Evolutionary conservation across 2,797 vertebrate species (phyloP).

Genomic region (Oryzias sinensis): DNA sequence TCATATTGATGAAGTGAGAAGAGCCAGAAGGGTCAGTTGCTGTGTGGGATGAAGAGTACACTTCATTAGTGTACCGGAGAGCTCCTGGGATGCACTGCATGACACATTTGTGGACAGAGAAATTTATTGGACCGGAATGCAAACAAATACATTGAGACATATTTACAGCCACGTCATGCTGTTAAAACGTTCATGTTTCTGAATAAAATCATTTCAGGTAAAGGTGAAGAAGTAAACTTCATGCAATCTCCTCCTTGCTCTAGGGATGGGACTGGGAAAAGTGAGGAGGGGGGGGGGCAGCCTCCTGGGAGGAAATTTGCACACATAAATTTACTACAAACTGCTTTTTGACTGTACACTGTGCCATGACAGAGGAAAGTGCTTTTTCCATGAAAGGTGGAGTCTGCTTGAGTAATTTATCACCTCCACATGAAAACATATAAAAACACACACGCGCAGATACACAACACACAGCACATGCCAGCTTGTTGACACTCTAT

Average conservation of each 20-base stretch:
- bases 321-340: too few relatives aligned
- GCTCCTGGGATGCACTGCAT: conserved; percentile 42
- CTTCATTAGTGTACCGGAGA: conserved; percentile 49
- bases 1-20: conserved; percentile 53
- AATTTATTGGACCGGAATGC: conserved; percentile 21
- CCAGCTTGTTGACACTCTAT: not conserved
- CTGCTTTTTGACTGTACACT: too few relatives aligned
- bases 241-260: too few relatives aligned
- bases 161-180: conserved; percentile 21
- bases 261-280: too few relatives aligned
- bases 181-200: conserved; percentile 12
- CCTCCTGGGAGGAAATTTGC: too few relatives aligned
- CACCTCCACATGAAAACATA: not conserved
- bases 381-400: too few relatives aligned
- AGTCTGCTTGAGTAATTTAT: too few relatives aligned
- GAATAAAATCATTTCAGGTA: conserved; percentile 17
- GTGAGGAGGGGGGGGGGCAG: not conserved
- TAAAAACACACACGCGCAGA: not conserved
- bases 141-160: conserved; percentile 32
- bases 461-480: not conserved
- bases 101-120: conserved; percentile 26
- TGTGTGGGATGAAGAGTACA: conserved; percentile 47
- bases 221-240: conserved; percentile 3
- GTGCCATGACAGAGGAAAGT: too few relatives aligned
- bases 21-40: conserved; percentile 44